phyloP scores from a whole-genome alignment of 1,140 invertebrate species.

The Stegodyphus dumicola region DNA sequence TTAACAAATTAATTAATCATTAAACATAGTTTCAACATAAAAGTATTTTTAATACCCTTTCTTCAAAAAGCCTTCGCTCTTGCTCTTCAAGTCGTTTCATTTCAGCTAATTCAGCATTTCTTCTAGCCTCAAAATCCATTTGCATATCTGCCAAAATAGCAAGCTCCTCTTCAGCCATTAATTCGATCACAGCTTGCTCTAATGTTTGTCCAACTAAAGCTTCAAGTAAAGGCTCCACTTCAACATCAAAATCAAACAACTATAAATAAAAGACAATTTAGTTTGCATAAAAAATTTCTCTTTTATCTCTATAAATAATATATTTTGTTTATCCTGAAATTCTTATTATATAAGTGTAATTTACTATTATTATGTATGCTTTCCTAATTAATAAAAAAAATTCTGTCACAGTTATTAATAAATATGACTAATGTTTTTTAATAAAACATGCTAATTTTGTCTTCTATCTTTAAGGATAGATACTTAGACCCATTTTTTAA shows the following conservation, averaged over 20 bases:
- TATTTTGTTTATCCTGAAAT: no score
- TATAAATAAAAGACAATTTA: conserved; percentile 63
- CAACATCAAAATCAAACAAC: conserved; percentile 83
- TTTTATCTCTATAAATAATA: no score
- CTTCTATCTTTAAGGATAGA: no score
- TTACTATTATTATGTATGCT: no score
- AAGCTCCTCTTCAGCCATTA: conserved; percentile 72
- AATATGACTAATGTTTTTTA: no score
- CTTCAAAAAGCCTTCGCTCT: conserved; percentile 76
- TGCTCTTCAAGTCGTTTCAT: conserved; percentile 79
- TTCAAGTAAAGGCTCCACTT: conserved; percentile 88
- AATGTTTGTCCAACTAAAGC: conserved; percentile 87
- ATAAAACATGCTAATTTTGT: no score
- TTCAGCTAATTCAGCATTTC: conserved; percentile 82
- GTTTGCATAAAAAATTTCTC: not conserved
- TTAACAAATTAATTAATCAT: no score
- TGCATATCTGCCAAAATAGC: conserved; percentile 81
- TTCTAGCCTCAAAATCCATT: conserved; percentile 78
- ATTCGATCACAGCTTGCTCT: conserved; percentile 85
- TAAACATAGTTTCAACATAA: no score
- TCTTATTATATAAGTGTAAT: no score
- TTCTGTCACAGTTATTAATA: no score
- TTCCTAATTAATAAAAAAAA: no score
- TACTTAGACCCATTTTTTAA: no score
- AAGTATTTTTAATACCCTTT: conserved; percentile 66